Evolutionary conservation across 1,140 invertebrate genomes (phyloP), one percentile per base, ranked within the genome.

Genomic region (Leptopilina clavipes): DNA sequence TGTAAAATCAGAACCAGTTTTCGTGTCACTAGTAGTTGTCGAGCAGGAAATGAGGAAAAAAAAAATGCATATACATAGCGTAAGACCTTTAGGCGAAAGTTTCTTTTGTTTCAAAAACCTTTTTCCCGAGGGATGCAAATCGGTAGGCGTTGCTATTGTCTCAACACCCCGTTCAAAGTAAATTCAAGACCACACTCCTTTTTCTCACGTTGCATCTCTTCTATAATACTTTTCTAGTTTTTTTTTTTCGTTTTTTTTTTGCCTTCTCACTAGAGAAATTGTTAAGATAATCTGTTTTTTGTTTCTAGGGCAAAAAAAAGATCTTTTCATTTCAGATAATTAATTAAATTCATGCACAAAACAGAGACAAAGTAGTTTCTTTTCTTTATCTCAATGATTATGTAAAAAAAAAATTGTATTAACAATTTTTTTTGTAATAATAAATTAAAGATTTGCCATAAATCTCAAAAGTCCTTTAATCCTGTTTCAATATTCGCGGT

Each of bases 111-210:
- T 65, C 59, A 65, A 65, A 40, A 54, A 31, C 59, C 59, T 65
- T 65, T 65, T 65, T 65, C 59, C 59, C 59, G 59, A 65, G 59
- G 59, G 25, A 65, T 65, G 59, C 59, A 65, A 65, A 65, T 65
- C 59, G 59, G 59, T 65, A 65, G 59, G 59, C 25, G 59, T 65
- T 65, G 59, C 59, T 37, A 65, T 65, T 65, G 59, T 65, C 59
- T 65, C 59, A 65, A 65, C 37, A 40, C 59, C 59, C 59, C 25
- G 59, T 65, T 65, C 25, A 65, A 65, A 65, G 59, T 65, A 65
- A 65, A 65, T 65, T 65, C 59, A 31, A 65, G 59, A 65, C 59
- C 59, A 31, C 59, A 65, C 59, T 65, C 59, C 22, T 31, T 31
- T 40, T 65, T 65, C 59, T 65, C 59, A 65, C 59, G 25, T 65